Base-by-base conservation (phyloP, 1,140 invertebrate genomes). In the Drosophila kikkawai region DNA sequence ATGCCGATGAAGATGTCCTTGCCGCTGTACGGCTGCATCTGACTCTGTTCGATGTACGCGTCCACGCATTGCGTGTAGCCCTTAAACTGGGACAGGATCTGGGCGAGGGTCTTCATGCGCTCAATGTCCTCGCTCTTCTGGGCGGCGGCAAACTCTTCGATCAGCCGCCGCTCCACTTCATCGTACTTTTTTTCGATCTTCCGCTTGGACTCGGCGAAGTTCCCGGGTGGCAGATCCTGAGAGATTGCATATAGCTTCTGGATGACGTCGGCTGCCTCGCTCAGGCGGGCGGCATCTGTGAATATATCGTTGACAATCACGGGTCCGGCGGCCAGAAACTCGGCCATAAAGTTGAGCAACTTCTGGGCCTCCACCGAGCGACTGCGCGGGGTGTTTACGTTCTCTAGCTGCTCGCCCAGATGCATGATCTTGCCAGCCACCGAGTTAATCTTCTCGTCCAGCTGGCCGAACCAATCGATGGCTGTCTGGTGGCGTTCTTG, bases 221-320 rank as follows among this genome's bases (percentile, higher is more conserved):
- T 97, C 61, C 96, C 95, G 9, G 95, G 94, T 4, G 97, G 97
- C 32, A 99, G 93, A 93, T 99, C 99, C 94, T 99, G 98, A 3
- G 98, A 96, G 81, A 99, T 99, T 8, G 98, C 95, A 92, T 99
- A 96, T 7, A 99, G 93, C 92, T 99, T 99, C 93, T 99, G 98
- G 84, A 99, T 99, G 4, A 99, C 96, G 94, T 99, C 98, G n/a
- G 99, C 99, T 42, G 98, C 98, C 94, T 99, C 97, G 93, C 98
- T 96, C 41, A 99, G 93, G 96, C 96, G 96, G 66, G 95, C 95
- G 75, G 97, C 96, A 94, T 99, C 98, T 71, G 95, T 96, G 82
- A 99, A 98, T 29, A 99, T 94, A 56, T 97, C 95, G 80, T 97
- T 97, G 11, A 96, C 95, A 3, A 98, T 94, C 0, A 86, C 84